Base-by-base conservation (phyloP, 2,113 vertebrate genomes). In the Thunnus thynnus region DNA sequence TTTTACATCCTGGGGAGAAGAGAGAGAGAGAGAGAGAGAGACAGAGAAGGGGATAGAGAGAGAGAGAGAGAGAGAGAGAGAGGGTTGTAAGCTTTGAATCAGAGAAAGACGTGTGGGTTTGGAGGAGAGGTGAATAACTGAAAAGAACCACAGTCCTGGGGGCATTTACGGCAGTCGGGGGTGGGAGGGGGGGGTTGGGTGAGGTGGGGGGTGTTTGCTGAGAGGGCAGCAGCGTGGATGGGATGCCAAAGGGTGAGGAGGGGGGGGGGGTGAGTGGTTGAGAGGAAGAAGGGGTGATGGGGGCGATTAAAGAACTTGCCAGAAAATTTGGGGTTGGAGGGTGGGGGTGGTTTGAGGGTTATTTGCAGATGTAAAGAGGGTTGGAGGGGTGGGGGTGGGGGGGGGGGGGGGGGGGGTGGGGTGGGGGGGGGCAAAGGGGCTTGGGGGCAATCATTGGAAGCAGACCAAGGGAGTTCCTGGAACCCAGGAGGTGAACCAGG, bases 381-480 rank as follows among this genome's bases (percentile, higher is more conserved):
- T 60, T 56, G 44, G 41, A 22, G 74, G 5, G 7, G 10, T 22
- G 22, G 69, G 73, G 67, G 56, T 56, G 44, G 41, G 22, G 74
- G 5, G 7, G 10, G 76, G 71, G 25, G 41, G n/a, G n/a, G n/a
- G n/a, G 22, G 69, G 73, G 67, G 56, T 56, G 44, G 41, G 51
- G 44, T 86, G 52, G 44, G 20, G 76, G 47, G 44, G 71, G 81
- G 66, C 57, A 68, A 80, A 64, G 72, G 55, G 91, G 80, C 72
- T 87, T 71, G 84, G 88, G 66, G 75, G 76, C 27, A 87, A 88
- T 89, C 84, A 88, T 73, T 93, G 90, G 91, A 91, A 89, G 75
- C 87, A 85, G 90, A 89, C 92, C 93, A 91, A 91, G 86, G 75
- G 88, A 92, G 90, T 93, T 95, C 92, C 93, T 92, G 92, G 94